These are phyloP conservation scores for Rotaria macrura DNA, from an alignment of 2,888 invertebrate species.

Conservation along the genomic window DNA sequence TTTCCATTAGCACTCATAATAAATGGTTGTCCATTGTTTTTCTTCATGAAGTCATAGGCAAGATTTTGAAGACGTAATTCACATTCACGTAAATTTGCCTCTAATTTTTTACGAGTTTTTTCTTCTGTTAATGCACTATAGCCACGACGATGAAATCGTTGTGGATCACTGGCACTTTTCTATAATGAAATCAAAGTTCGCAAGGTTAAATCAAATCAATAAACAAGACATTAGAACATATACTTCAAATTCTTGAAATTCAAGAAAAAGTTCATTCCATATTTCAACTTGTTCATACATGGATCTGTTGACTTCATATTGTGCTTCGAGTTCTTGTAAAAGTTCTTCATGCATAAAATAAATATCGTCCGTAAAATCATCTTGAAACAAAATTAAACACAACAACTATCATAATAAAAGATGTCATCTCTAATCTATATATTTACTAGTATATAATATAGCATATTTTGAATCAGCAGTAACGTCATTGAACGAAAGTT, in stretches of 20 bases:
- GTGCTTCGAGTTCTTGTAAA: neutral
- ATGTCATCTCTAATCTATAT: neutral
- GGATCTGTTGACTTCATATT: neutral
- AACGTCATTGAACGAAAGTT: neutral
- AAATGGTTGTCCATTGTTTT: neutral
- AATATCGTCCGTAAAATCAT: neutral
- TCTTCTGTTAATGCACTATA: constrained; percentile 6
- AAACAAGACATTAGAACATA: neutral
- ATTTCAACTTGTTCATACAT: constrained; percentile 17
- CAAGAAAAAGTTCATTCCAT: neutral
- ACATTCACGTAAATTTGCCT: neutral
- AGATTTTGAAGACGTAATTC: neutral
- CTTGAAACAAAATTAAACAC: neutral
- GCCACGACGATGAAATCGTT: neutral
- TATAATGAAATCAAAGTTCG: neutral
- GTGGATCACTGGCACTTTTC: neutral
- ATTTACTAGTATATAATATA: neutral
- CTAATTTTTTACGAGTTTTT: constrained; percentile 4
- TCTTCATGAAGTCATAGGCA: neutral
- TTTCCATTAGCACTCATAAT: neutral
- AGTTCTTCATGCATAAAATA: constrained; percentile 9
- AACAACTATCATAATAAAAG: neutral
- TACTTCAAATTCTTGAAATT: constrained; percentile 8
- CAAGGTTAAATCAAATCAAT: neutral
- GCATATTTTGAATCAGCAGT: neutral